Evolutionary conservation across 2,797 vertebrate genomes (phyloP).

Genomic region (Lindbergichthys nudifrons): DNA sequence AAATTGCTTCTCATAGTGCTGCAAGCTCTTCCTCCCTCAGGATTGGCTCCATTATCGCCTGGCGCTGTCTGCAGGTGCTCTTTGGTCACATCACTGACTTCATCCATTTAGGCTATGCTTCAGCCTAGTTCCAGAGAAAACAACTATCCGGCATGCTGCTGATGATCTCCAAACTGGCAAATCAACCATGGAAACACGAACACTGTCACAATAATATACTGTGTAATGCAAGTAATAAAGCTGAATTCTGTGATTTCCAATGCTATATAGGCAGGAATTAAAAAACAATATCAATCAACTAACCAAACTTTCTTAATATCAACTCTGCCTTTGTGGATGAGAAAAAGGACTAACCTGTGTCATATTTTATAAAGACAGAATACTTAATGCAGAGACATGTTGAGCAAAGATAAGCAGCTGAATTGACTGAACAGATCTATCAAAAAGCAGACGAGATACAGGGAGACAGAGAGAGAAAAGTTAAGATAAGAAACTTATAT

Average conservation of each 20-base stretch:
- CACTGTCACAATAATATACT: neutral
- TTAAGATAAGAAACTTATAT: slow-evolving; percentile 23
- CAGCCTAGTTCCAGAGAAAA: slow-evolving; percentile 34
- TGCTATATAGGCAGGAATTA: neutral
- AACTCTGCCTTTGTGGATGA: slow-evolving; percentile 27
- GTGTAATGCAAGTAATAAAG: neutral
- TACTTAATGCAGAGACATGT: slow-evolving; percentile 49
- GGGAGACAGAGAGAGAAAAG: slow-evolving; percentile 25
- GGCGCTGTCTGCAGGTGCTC: slow-evolving; percentile 59
- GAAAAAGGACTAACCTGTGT: slow-evolving; percentile 28
- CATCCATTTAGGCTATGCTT: slow-evolving; percentile 41
- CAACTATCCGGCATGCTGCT: neutral
- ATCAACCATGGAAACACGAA: neutral
- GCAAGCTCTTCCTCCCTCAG: slow-evolving; percentile 69
- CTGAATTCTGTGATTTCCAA: slow-evolving; percentile 1
- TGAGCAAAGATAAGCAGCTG: slow-evolving; percentile 62
- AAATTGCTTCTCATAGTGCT: slow-evolving; percentile 74
- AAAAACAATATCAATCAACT: slow-evolving; percentile 3
- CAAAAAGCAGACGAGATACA: slow-evolving; percentile 52
- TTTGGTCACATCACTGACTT: slow-evolving; percentile 56
- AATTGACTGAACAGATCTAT: slow-evolving; percentile 63
- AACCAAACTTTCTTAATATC: slow-evolving; percentile 8
- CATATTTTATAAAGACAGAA: slow-evolving; percentile 46
- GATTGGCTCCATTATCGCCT: slow-evolving; percentile 73
- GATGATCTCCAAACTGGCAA: slow-evolving; percentile 8